Evolutionary conservation across 2,888 invertebrate genomes (phyloP).

Genomic region (Ethmia dodecea): DNA sequence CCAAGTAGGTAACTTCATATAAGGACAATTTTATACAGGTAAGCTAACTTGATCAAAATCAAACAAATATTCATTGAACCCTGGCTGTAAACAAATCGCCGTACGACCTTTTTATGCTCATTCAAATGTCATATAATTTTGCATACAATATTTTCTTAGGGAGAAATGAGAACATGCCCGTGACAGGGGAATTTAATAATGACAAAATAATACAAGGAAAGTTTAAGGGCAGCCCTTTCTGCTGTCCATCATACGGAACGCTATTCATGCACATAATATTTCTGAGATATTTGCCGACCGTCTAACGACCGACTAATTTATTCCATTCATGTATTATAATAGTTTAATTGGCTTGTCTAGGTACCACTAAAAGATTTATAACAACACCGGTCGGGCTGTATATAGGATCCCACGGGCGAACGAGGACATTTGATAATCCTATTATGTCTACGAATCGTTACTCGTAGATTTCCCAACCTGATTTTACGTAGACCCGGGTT

Average conservation of each 20-base stretch:
- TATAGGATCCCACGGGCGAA: too few species aligned
- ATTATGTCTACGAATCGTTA: too few species aligned
- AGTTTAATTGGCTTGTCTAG: too few species aligned
- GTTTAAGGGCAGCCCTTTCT: conserved; percentile 73
- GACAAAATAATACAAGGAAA: conserved; percentile 77
- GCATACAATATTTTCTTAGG: conserved; percentile 76
- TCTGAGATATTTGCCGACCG: conserved; percentile 67
- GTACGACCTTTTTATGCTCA: conserved; percentile 62
- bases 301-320: conserved; percentile 70
- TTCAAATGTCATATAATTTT: conserved; percentile 77
- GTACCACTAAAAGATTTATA: too few species aligned
- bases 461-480: too few species aligned
- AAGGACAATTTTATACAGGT: too few species aligned
- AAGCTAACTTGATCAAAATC: too few species aligned
- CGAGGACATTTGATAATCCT: too few species aligned
- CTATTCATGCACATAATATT: conserved; percentile 74
- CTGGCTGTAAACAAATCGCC: conserved; percentile 52
- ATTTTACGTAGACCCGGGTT: too few species aligned
- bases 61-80: conserved; percentile 31
- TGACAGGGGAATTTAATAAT: conserved; percentile 77
- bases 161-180: conserved; percentile 64
- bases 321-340: conserved; percentile 25
- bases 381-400: too few species aligned
- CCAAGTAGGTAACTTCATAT: too few species aligned
- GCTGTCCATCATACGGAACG: conserved; percentile 73